phyloP scores from a whole-genome alignment of 2,113 vertebrate genomes.

The Sceloporus tristichus region DNA sequence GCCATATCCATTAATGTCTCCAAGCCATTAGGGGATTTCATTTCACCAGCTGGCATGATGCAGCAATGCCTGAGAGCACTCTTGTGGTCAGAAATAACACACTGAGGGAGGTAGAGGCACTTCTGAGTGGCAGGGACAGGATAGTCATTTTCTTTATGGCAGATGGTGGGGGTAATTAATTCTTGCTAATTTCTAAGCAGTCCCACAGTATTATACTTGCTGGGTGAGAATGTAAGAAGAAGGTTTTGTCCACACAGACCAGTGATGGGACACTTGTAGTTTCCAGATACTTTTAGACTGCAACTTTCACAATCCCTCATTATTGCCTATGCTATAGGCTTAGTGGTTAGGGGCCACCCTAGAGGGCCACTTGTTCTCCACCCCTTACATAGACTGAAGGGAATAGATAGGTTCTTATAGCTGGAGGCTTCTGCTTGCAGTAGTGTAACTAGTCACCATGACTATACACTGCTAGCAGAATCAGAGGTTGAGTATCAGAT shows the following conservation, averaged over 20 bases:
- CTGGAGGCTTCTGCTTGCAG: background rate
- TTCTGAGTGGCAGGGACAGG: background rate
- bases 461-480: no score
- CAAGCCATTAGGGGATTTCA: conserved; percentile 53
- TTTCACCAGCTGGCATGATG: conserved; percentile 53
- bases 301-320: background rate
- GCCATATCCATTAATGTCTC: conserved; percentile 57
- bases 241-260: background rate
- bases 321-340: background rate
- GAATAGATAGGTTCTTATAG: background rate
- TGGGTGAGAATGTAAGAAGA: no score
- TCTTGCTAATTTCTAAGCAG: background rate
- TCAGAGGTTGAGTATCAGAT: no score
- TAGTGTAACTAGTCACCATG: background rate
- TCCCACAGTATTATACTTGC: background rate
- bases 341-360: background rate
- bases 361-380: background rate
- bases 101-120: background rate
- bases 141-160: background rate
- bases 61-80: conserved; percentile 3
- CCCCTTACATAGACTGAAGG: background rate
- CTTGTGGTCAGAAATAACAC: conserved; percentile 46
- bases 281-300: background rate
- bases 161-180: background rate
- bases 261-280: background rate